Base-by-base conservation (phyloP, 2,797 vertebrate species). In the Pyrocephalus nanus region DNA sequence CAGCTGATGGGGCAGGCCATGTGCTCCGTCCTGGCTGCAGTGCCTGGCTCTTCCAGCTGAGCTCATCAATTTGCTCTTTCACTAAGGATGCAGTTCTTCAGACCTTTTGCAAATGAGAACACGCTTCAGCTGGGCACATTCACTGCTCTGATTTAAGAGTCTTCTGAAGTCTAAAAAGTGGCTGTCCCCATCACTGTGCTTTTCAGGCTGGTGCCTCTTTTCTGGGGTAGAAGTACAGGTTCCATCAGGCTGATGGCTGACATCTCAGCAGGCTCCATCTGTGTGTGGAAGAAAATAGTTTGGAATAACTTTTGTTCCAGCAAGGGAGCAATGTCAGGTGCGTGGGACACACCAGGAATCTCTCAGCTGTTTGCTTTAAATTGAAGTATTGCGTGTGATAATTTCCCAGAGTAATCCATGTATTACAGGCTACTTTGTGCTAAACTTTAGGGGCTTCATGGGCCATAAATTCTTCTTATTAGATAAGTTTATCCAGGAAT, bases 311-410 rank as follows among this genome's bases (percentile, higher is more conserved):
- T 82, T 90, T 50, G 15, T 75, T 88, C 11, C 27, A 70, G 29
- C 15, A 34, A 76, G 23, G 43, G 20, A 23, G 36, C 55, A 58
- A 29, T 61, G 43, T 54, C 40, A 73, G 19, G 11, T 79, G 38
- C n/a, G 42, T 42, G 43, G 47, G 75, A 34, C 47, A 53, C 22
- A 69, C 51, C n/a, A 58, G 54, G 64, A 86, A 12, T 42, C 30
- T 88, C 88, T 75, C 79, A 88, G 47, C n/a, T 83, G 2, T 47
- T 88, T 86, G n/a, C 53, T 86, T 86, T 83, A 58, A 64, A 38
- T 29, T 50, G 42, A 87, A 34, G 11, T 50, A 17, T 61, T 48
- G 19, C 30, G n/a, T 67, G 42, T 93, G 27, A 36, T 21, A 45
- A 30, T 62, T 48, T 47, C 55, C 43, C 48, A 47, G 72, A 88